phyloP scores from a whole-genome alignment of 2,113 vertebrate genomes.

The Chamaetylas fuelleborni region DNA sequence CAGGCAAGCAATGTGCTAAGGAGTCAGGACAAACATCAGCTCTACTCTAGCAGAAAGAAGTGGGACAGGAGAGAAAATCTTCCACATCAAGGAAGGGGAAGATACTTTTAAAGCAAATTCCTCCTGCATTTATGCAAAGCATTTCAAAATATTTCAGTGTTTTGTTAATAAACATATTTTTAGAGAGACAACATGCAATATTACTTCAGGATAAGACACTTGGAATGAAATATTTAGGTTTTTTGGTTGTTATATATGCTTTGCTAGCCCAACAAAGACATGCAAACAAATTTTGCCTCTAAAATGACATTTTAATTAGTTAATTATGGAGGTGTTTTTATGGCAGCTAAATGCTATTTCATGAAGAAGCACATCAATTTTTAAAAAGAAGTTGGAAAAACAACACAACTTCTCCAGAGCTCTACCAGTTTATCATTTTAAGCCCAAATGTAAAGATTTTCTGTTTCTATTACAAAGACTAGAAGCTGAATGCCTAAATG shows the following conservation, averaged over 20 bases:
- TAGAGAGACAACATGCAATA: not conserved
- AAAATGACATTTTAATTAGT: not conserved
- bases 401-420: not conserved
- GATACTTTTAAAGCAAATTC: not conserved
- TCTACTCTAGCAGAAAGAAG: not conserved
- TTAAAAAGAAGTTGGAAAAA: not conserved
- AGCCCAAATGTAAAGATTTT: not conserved
- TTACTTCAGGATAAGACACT: not conserved
- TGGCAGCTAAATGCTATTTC: not conserved
- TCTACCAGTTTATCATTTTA: not conserved
- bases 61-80: not conserved
- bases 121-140: not conserved
- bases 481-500: conserved; percentile 47
- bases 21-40: not conserved
- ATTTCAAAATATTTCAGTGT: not conserved
- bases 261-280: not conserved
- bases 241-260: not conserved
- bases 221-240: not conserved
- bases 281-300: not conserved
- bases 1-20: conserved; percentile 4
- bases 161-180: not conserved
- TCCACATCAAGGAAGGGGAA: not conserved
- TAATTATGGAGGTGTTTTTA: not conserved
- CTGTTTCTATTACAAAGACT: not conserved
- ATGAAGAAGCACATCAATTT: not conserved